phyloP scores from a whole-genome alignment of 2,797 vertebrate species.

The Heteromormyrus szaboi region DNA sequence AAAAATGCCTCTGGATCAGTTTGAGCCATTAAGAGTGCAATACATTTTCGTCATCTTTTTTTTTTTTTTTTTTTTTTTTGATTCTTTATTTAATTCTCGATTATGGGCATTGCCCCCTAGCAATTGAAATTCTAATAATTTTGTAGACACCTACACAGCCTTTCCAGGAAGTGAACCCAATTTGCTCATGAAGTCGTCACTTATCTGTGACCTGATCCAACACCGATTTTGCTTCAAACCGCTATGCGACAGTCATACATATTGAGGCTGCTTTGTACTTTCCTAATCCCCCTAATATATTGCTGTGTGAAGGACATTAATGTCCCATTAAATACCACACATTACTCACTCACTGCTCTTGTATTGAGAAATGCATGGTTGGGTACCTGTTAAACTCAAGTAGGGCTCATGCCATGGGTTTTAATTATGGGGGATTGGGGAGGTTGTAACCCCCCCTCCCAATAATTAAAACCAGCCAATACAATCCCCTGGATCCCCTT shows the following conservation, averaged over 20 bases:
- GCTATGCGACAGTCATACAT: neutral
- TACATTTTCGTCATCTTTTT: neutral
- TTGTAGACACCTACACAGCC: neutral
- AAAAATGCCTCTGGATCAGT: neutral
- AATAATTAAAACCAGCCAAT: neutral
- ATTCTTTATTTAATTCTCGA: neutral
- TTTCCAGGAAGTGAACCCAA: neutral
- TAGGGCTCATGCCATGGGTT: neutral
- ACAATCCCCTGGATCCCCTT: neutral
- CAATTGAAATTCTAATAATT: neutral
- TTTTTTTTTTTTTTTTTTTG: neutral
- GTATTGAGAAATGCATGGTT: neutral
- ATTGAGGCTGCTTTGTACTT: neutral
- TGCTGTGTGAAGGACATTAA: neutral
- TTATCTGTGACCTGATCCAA: neutral
- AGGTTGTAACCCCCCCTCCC: neutral
- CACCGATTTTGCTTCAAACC: neutral
- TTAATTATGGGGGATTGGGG: neutral
- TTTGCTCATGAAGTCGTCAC: neutral
- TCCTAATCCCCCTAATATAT: neutral
- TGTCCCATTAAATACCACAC: neutral
- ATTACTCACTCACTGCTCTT: neutral
- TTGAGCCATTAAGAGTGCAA: neutral
- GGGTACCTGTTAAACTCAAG: neutral
- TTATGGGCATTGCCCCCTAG: neutral